A percentile compares a stretch with the other conserved stretches of the same genome.
These are phyloP conservation scores for Leptoclinus maculatus DNA, from an alignment of 2,797 vertebrate genomes.

Conservation along the genomic window DNA sequence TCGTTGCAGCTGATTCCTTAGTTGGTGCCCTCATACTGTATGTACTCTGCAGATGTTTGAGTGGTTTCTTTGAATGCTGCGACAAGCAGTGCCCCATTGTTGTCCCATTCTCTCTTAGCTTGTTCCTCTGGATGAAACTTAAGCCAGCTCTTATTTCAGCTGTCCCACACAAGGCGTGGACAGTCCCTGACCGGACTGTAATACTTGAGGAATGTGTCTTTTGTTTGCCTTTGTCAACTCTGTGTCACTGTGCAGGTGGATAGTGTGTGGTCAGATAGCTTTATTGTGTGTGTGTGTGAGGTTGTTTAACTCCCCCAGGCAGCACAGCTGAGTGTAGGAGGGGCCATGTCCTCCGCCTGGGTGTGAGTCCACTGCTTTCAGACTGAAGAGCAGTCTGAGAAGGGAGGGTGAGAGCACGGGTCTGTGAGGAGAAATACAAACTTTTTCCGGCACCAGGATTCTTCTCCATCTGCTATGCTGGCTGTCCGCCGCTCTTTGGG, in stretches of 20 bases:
- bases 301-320: slow-evolving; percentile 70
- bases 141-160: slow-evolving; percentile 64
- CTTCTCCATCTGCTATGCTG: slow-evolving; percentile 80
- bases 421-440: slow-evolving; percentile 41
- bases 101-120: slow-evolving; percentile 13
- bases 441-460: slow-evolving; percentile 43
- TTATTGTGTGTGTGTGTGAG: slow-evolving; percentile 41
- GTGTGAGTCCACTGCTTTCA: slow-evolving; percentile 69
- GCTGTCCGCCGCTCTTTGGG: slow-evolving; percentile 56
- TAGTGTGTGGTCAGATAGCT: slow-evolving; percentile 66
- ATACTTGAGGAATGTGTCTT: slow-evolving; percentile 78
- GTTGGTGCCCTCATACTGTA: background rate
- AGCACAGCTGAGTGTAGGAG: slow-evolving; percentile 83
- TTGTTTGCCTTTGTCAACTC: slow-evolving; percentile 71
- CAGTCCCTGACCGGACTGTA: slow-evolving; percentile 56
- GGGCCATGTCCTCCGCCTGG: slow-evolving; percentile 75
- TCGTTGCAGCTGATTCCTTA: background rate
- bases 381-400: slow-evolving; percentile 60
- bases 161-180: slow-evolving; percentile 59
- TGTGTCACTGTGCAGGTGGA: slow-evolving; percentile 82
- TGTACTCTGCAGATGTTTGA: background rate
- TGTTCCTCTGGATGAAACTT: slow-evolving; percentile 28
- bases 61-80: background rate
- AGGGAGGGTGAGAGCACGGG: slow-evolving; percentile 43
- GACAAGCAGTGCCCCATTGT: slow-evolving; percentile 8